Evolutionary conservation across 1,140 invertebrate genomes (phyloP).

Genomic region (Cydia splendana): DNA sequence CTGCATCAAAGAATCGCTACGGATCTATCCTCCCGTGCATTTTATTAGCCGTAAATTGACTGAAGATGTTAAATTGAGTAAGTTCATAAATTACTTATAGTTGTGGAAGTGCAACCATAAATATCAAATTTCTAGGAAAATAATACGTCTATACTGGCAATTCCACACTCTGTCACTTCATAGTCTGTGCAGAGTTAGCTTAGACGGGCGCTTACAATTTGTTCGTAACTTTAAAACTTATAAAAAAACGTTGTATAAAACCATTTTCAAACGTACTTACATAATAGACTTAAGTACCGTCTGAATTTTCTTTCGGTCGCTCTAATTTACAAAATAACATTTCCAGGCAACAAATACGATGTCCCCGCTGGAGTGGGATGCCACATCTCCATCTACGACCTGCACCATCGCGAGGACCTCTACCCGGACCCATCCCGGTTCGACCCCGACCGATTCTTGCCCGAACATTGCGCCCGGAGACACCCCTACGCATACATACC

Average conservation of each 20-base stretch:
- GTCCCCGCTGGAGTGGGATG: constrained; percentile 80
- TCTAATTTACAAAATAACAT: not conserved
- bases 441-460: constrained; percentile 82
- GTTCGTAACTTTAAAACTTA: no score
- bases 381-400: constrained; percentile 79
- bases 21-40: constrained; percentile 84
- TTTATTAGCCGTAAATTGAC: constrained; percentile 80
- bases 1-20: constrained; percentile 82
- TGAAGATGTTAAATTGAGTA: constrained; percentile 80
- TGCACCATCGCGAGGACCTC: constrained; percentile 79
- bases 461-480: constrained; percentile 71
- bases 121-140: no score
- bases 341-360: constrained; percentile 70
- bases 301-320: not conserved
- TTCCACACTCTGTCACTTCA: no score
- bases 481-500: constrained; percentile 83
- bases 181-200: no score
- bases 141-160: no score
- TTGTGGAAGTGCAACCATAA: no score
- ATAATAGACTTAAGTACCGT: not conserved
- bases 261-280: no score
- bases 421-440: constrained; percentile 81
- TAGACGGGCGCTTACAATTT: no score
- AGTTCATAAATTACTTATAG: constrained; percentile 33
- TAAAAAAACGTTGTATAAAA: no score